These are phyloP conservation scores for Drosophila rellima DNA, from an alignment of 2,888 invertebrate genomes.

Conservation along the genomic window DNA sequence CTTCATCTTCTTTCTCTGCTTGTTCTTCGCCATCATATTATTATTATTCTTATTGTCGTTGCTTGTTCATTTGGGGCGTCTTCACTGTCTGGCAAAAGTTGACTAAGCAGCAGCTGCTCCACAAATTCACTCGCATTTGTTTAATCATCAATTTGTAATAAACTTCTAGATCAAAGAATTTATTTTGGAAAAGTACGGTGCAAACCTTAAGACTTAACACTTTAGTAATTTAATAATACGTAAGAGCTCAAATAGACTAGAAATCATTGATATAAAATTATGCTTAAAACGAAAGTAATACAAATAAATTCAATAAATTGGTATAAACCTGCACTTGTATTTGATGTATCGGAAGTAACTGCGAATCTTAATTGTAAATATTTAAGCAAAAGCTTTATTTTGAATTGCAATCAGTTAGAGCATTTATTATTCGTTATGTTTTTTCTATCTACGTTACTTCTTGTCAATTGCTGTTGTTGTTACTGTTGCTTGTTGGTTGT, in stretches of 20 bases:
- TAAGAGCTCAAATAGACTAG: too few relatives aligned
- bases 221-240: neutral
- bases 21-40: neutral
- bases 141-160: neutral
- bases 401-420: slow-evolving; percentile 9
- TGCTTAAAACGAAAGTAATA: too few relatives aligned
- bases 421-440: slow-evolving; percentile 25
- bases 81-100: slow-evolving; percentile 25
- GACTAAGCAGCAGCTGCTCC: slow-evolving; percentile 13
- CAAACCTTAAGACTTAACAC: neutral
- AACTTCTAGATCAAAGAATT: neutral
- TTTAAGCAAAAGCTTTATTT: slow-evolving; percentile 2
- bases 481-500: slow-evolving; percentile 50
- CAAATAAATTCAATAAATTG: too few relatives aligned
- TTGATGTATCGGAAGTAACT: too few relatives aligned
- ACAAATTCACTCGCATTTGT: neutral
- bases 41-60: slow-evolving; percentile 11
- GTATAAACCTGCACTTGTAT: too few relatives aligned
- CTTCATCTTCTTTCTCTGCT: neutral
- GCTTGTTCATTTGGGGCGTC: slow-evolving; percentile 27
- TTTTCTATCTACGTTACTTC: neutral
- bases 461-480: slow-evolving; percentile 5
- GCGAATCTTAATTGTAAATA: neutral
- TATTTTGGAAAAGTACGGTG: too few relatives aligned
- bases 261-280: too few relatives aligned